Base-by-base conservation (phyloP, 2,888 invertebrate genomes). In the Amphipyra tragopoginis region DNA sequence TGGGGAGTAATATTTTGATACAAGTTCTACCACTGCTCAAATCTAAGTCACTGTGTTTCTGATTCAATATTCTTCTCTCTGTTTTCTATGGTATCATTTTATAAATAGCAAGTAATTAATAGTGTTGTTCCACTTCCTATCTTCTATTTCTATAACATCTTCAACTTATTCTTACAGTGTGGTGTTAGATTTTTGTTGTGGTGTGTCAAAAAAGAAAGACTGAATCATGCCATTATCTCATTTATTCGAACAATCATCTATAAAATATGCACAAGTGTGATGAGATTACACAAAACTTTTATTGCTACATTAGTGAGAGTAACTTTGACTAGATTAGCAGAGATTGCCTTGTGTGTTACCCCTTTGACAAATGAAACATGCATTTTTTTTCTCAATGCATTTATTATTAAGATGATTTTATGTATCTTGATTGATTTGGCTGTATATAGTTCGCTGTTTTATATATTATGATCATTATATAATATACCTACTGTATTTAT, bases 141-240 rank as follows among this genome's bases (percentile, higher is more conserved):
- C 26, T 55, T 14, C 14, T 45, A 13, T 61, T 39, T 21, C n/a
- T 45, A n/a, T 55, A 42, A 39, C 15, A 40, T 42, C 11, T 40
- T 33, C 6, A 7, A n/a, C 13, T 45, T 58, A 7, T 29, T 29
- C 6, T 29, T 29, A 7, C 29, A 7, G 53, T 68, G 62, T 67
- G 73, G 66, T 65, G 64, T 70, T 74, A 75, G 53, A 70, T 61
- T 65, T 56, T 43, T 63, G 40, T 56, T 60, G 44, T 11, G n/a
- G 64, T 72, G 75, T 72, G 65, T 77, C 65, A 75, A 74, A 85
- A 94, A 92, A 90, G 67, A 93, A 94, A 94, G 93, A 94, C 94
- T 93, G 93, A 94, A 80, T 87, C 86, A 91, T 90, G 89, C 89
- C 89, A 91, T 92, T 91, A 87, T 84, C 76, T 84, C 79, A 86